Evolutionary conservation across 2,113 vertebrate species (phyloP).

Genomic region (Strigops habroptila): DNA sequence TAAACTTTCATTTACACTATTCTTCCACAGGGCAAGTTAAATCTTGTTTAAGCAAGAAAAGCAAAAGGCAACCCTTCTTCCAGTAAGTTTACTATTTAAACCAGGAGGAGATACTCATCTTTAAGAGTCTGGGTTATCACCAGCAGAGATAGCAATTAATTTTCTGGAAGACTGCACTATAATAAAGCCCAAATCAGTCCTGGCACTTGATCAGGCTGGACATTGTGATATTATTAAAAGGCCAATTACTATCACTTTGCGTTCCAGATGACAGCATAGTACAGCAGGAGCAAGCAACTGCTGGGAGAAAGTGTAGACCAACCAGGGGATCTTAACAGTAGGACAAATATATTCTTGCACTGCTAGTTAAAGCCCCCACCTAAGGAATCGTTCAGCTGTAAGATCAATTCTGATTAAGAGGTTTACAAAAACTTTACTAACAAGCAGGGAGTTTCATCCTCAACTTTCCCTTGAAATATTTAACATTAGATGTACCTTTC

Average conservation of each 20-base stretch:
- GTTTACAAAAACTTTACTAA: neutral
- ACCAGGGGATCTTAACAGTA: neutral
- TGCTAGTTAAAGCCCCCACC: neutral
- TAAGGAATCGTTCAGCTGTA: neutral
- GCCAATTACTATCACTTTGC: neutral
- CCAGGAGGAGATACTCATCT: neutral
- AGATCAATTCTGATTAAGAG: neutral
- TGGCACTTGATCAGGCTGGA: conserved; percentile 1
- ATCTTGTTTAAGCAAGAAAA: neutral
- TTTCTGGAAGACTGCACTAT: neutral
- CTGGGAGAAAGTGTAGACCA: neutral
- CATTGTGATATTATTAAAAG: neutral
- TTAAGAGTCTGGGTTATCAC: neutral
- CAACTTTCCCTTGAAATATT: neutral
- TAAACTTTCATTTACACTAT: neutral
- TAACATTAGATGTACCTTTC: neutral
- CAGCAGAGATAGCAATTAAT: neutral
- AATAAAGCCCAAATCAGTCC: neutral
- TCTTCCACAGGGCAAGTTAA: neutral
- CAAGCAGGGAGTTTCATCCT: neutral
- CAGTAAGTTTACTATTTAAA: neutral
- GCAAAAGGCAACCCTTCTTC: neutral
- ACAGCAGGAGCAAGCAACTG: neutral
- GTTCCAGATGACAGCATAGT: neutral
- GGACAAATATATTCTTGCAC: neutral